Base-by-base conservation (phyloP, 1,140 invertebrate species). In the Leptonema lineaticorne region DNA sequence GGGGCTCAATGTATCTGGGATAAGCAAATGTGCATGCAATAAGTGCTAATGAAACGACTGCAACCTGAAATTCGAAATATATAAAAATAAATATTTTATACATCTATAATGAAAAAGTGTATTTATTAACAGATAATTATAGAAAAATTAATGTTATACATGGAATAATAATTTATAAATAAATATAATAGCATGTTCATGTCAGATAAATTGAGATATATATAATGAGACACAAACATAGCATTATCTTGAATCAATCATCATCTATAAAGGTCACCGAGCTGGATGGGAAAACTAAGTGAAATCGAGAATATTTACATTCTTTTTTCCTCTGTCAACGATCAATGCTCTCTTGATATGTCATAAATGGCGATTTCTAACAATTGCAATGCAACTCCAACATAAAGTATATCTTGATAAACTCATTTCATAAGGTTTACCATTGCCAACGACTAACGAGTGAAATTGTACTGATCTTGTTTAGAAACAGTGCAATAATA, bases 1-100 rank as follows among this genome's bases (percentile, higher is more conserved):
- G 65, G n/a, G 16, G 53, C 29, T 67, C 65, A 3, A 59, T 29
- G 37, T 67, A 67, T 4, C 33, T 18, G n/a, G 65, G 65, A 48
- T 67, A 67, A 33, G 56, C 48, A 1, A 45, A 20, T 11, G 37
- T 20, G 26, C 18, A 58, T n/a, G 65, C 65, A 8, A 67, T 29
- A 7, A 67, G 27, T 16, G 57, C 65, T 0, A 67, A 46, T 14
- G 65, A 45, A 2, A 67, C 29, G 22, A 67, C 11, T 1, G 27
- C 30, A 46, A 67, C n/a, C 65, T 67, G 30, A 26, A 59, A 67
- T 41, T n/a, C n/a, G n/a, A n/a, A n/a, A n/a, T 1, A 41, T 11
- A 11, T 41, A 4, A 41, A 41, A 41, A 4, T 2, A 60, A 48
- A 48, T 6, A 20, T 3, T 53, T 2, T 5, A 53, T 53, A 18